Conservation (phyloP, 2,797 vertebrate genomes). For the Ptychadena robeensis region DNA sequence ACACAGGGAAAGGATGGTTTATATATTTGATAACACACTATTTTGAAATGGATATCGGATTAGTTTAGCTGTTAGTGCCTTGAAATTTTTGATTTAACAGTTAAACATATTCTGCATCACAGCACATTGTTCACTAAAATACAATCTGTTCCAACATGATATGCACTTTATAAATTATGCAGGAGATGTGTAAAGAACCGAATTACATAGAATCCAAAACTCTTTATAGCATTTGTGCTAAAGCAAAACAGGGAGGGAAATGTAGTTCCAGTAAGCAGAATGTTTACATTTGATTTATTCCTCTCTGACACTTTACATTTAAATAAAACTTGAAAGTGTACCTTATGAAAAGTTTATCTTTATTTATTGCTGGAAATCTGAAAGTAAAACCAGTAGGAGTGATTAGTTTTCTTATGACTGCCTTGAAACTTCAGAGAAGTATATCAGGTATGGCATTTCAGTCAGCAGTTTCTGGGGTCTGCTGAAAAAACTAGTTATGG, state of each 20-base stretch:
- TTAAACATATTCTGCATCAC: not conserved
- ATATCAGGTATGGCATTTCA: not conserved
- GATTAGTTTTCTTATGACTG: not conserved
- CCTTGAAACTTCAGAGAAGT: not conserved
- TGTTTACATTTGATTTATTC: conserved; percentile 9
- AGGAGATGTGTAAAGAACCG: not conserved
- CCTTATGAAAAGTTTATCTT: conserved; percentile 5
- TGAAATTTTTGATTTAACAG: no score
- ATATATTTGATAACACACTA: no score
- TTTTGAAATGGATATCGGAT: no score
- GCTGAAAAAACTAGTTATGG: not conserved
- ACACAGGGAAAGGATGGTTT: no score
- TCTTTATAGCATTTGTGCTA: not conserved
- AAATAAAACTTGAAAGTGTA: conserved; percentile 18
- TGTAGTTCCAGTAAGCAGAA: not conserved
- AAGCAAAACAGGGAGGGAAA: not conserved
- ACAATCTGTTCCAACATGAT: not conserved
- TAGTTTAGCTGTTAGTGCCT: no score
- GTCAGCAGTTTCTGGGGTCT: not conserved
- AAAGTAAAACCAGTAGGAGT: not conserved
- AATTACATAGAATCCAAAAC: not conserved
- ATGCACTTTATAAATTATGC: not conserved
- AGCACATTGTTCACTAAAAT: conserved; percentile 1
- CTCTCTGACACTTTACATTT: conserved; percentile 11
- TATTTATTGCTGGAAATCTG: not conserved